Percentiles rank a stretch among this genome's conserved stretches.
These are phyloP conservation scores for Epiperipatus broadwayi DNA, from an alignment of 2,888 invertebrate species.

Conservation along the genomic window DNA sequence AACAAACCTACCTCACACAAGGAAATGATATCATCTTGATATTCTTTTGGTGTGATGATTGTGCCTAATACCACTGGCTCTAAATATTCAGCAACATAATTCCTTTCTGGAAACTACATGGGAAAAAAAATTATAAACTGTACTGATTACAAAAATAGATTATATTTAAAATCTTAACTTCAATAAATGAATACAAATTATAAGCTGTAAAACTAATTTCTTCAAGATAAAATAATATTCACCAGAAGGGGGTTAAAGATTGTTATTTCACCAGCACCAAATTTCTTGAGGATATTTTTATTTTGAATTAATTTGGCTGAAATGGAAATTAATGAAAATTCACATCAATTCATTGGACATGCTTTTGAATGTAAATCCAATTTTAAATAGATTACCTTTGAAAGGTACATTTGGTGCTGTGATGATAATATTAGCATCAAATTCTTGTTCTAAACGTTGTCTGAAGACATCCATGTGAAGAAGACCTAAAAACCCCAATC, in stretches of 20 bases:
- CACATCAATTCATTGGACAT: background rate
- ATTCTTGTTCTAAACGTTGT: conserved; percentile 35
- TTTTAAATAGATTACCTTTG: conserved; percentile 23
- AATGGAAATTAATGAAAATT: conserved; percentile 14
- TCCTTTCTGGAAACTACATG: conserved; percentile 28
- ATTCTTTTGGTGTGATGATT: conserved; percentile 55
- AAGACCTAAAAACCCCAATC: conserved; percentile 32
- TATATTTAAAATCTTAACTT: too few species aligned
- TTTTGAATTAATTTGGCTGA: conserved; percentile 48
- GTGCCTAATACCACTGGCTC: conserved; percentile 77
- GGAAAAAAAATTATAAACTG: too few species aligned
- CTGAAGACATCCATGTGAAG: conserved; percentile 37
- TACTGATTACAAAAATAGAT: too few species aligned
- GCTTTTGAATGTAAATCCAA: background rate
- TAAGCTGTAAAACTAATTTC: too few species aligned
- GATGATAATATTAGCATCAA: conserved; percentile 32
- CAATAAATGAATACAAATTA: too few species aligned
- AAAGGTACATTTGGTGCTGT: conserved; percentile 36
- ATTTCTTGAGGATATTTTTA: conserved; percentile 35
- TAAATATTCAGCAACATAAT: conserved; percentile 49
- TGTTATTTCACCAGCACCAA: conserved; percentile 30
- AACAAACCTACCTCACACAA: conserved; percentile 25
- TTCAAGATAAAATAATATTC: too few species aligned
- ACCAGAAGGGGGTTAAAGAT: conserved; percentile 27
- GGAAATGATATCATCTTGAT: conserved; percentile 22